These are phyloP conservation scores for Phalacrocorax aristotelis DNA, from an alignment of 2,113 vertebrate species.

Conservation along the genomic window DNA sequence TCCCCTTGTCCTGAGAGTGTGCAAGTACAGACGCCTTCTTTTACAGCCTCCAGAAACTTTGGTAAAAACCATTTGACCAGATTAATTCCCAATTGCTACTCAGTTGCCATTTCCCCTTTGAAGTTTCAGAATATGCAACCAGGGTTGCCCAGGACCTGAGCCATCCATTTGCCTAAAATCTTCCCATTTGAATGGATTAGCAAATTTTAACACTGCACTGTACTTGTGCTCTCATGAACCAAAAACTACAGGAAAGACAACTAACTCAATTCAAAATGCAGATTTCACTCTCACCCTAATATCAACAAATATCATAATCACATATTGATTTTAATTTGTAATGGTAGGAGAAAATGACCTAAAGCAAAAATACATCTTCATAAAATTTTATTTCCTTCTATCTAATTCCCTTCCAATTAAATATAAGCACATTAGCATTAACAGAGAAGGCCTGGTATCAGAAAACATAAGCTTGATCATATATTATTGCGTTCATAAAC, in stretches of 20 bases:
- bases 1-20: fast-evolving
- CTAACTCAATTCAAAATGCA: neutral
- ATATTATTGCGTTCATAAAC: neutral
- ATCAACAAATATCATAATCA: neutral
- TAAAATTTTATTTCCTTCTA: neutral
- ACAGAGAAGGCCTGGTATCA: neutral
- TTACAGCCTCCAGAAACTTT: neutral
- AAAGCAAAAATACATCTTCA: neutral
- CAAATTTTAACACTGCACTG: neutral
- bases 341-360: neutral
- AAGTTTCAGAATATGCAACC: neutral
- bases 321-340: neutral
- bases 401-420: neutral
- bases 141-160: neutral
- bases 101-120: neutral
- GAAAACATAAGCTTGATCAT: neutral
- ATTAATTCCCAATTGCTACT: neutral
- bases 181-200: neutral
- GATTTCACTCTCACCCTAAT: neutral
- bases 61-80: neutral
- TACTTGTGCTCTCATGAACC: neutral
- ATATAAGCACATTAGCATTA: neutral
- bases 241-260: neutral
- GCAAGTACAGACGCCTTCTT: neutral
- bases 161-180: neutral